Percentiles rank a stretch among this genome's conserved stretches.
phyloP scores from a whole-genome alignment of 2,113 vertebrate genomes.

The Eulemur macaco region DNA sequence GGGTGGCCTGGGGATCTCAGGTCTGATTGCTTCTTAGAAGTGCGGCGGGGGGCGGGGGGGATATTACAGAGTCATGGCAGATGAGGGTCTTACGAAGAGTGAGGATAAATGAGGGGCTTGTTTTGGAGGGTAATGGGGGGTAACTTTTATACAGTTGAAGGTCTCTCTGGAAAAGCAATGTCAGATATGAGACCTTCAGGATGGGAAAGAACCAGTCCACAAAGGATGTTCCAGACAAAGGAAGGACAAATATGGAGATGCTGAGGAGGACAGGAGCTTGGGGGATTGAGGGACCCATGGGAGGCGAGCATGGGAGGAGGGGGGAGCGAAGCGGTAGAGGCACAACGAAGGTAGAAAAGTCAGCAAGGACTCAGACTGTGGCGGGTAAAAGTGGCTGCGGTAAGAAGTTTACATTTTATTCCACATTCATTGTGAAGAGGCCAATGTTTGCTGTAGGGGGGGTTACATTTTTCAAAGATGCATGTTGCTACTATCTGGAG shows the following conservation, averaged over 20 bases:
- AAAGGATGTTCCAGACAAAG: neutral
- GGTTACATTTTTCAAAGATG: neutral
- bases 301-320: fast-evolving
- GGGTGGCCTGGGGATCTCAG: neutral
- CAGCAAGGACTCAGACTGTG: fast-evolving
- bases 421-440: neutral
- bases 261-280: neutral
- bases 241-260: neutral
- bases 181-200: neutral
- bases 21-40: neutral
- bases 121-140: too few species aligned
- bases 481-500: fast-evolving
- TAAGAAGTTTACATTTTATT: neutral
- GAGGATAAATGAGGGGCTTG: fast-evolving
- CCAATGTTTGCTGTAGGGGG: too few species aligned
- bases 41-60: too few species aligned
- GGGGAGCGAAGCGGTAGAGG: too few species aligned
- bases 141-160: neutral
- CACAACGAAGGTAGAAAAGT: fast-evolving
- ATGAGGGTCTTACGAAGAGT: neutral
- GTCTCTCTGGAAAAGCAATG: neutral
- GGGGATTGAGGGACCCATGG: fast-evolving
- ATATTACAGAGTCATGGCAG: neutral
- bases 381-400: fast-evolving
- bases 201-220: neutral